A percentile compares a stretch with the other conserved stretches of the same genome.
Conservation (phyloP, 2,888 invertebrate genomes). For the Cybosia mesomella region DNA sequence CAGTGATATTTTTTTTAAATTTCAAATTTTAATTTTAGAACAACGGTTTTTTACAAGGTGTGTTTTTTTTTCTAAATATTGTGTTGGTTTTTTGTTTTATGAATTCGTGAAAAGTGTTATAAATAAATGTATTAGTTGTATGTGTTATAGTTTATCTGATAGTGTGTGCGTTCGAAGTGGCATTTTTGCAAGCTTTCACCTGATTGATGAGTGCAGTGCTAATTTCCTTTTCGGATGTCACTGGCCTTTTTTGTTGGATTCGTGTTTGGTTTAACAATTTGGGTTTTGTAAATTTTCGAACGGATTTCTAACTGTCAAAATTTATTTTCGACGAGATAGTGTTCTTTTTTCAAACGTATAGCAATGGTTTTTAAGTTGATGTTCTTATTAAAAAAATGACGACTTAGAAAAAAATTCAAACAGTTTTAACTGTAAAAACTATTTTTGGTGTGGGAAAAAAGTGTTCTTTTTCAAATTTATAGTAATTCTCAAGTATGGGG, state of each 20-base stretch:
- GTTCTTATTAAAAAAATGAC: background rate
- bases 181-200: slow-evolving; percentile 48
- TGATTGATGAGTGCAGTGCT: slow-evolving; percentile 43
- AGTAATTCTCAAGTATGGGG: background rate
- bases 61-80: slow-evolving; percentile 17
- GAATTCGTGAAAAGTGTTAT: slow-evolving; percentile 30
- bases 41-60: slow-evolving; percentile 22
- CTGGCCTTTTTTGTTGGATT: slow-evolving; percentile 31
- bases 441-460: background rate
- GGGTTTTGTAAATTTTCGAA: slow-evolving; percentile 15
- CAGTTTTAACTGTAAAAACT: background rate
- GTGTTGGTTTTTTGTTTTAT: slow-evolving; percentile 12
- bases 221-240: slow-evolving; percentile 49
- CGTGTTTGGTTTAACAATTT: slow-evolving; percentile 23
- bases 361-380: background rate
- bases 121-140: background rate
- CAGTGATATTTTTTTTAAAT: slow-evolving; percentile 37
- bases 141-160: slow-evolving; percentile 20
- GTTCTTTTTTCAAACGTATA: background rate
- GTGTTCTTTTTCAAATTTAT: background rate
- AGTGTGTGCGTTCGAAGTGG: slow-evolving; percentile 24
- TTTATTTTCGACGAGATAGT: background rate
- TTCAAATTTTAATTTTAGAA: slow-evolving; percentile 4
- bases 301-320: slow-evolving; percentile 17
- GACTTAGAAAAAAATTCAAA: no score